phyloP scores from a whole-genome alignment of 2,113 vertebrate genomes.

The Ochotona princeps region DNA sequence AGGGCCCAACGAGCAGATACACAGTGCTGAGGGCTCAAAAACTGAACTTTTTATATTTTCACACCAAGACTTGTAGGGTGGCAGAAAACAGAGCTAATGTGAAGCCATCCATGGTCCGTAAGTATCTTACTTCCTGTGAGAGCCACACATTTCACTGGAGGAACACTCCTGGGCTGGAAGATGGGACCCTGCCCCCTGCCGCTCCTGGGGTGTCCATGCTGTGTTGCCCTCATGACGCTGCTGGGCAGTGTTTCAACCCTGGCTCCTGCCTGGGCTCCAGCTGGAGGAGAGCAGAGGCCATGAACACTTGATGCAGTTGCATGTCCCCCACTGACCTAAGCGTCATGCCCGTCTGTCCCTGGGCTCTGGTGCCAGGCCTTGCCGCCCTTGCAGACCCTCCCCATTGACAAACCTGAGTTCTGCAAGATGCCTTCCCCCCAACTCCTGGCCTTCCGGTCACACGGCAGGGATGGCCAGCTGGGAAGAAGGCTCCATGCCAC shows the following conservation, averaged over 20 bases:
- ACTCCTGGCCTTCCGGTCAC: fast-evolving
- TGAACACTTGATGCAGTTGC: neutral
- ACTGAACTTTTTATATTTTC: neutral
- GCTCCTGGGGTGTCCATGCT: neutral
- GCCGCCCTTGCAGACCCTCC: fast-evolving
- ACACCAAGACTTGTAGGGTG: neutral
- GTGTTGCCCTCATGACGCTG: neutral
- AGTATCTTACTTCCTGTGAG: neutral
- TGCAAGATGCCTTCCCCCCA: neutral
- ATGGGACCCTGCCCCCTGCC: neutral
- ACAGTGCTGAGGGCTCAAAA: neutral
- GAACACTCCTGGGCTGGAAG: neutral
- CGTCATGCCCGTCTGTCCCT: neutral
- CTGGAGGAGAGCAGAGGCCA: neutral
- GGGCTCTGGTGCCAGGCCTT: neutral
- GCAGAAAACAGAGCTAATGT: neutral
- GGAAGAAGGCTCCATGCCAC: neutral
- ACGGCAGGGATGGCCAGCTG: neutral
- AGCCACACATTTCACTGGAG: neutral
- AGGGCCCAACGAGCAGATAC: fast-evolving
- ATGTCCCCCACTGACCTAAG: fast-evolving
- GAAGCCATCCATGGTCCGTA: neutral
- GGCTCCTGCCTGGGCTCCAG: neutral
- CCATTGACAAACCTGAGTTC: fast-evolving
- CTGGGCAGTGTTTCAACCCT: neutral